Base-by-base conservation (phyloP, 2,797 vertebrate species). In the Cynopterus sphinx region DNA sequence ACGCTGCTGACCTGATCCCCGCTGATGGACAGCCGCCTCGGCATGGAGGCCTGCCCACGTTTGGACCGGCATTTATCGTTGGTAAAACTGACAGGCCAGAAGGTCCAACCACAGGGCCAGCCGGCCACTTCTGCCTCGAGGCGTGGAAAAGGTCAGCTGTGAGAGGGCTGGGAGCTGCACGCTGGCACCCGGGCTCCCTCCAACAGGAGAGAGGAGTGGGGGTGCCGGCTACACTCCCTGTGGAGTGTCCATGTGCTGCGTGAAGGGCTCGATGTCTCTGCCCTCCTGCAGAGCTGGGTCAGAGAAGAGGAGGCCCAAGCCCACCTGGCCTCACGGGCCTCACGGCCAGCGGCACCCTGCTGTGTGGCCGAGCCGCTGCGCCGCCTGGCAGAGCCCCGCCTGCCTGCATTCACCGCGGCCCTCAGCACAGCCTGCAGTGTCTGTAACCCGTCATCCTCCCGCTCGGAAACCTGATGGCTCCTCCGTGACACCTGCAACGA, bases 11-110 rank as follows among this genome's bases (percentile, higher is more conserved):
- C 19, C 9, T 12, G 2, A 1, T 2, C 2, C 10, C 87, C 70
- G 31, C 57, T 6, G 6, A 33, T 0, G 0, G 55, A 39, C n/a
- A 26, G 15, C 43, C 31, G 31, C 55, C 39, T 46, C 11, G 3
- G 11, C 17, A 53, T 1, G 9, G 5, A 55, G 55, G 57, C 43
- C 10, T 21, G 11, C 33, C 8, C 79, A 4, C 16, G 1, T 43
- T 15, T n/a, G 26, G 21, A 36, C 0, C 8, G n/a, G 53, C 67
- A 22, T 13, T 21, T 19, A 57, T 1, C 57, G 15, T 1, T 3
- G 24, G 67, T 49, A 17, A 41, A 63, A 81, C 16, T 0, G 0
- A 22, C 4, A 21, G 41, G 17, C 82, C 43, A 1, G 6, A 2
- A 31, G 70, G 36, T 28, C 65, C 8, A 11, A 46, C 5, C 59